Conservation (phyloP, 1,140 invertebrate species). For the Drosophila erecta region DNA sequence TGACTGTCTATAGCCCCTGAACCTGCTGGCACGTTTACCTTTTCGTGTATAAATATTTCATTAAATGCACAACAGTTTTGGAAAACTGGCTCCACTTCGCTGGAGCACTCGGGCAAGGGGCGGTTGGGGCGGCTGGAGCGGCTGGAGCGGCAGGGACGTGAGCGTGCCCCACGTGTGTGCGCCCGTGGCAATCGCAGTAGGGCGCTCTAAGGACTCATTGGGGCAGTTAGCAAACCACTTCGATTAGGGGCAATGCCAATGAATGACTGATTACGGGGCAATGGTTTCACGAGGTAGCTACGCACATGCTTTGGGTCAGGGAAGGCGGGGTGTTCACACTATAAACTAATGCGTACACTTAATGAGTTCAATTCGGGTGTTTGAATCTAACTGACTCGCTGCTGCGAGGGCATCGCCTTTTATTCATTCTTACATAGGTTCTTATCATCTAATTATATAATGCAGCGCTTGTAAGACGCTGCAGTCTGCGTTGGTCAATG, state of each 20-base stretch:
- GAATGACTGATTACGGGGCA: slow-evolving; percentile 1
- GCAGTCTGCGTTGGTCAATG: too few species aligned
- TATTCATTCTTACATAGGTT: too few species aligned
- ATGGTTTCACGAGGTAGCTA: background rate
- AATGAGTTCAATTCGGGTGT: too few species aligned
- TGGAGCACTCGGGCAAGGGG: background rate
- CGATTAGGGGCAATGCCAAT: slow-evolving; percentile 54
- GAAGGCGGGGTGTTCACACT: too few species aligned
- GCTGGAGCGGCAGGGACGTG: background rate
- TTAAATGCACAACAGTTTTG: slow-evolving; percentile 75
- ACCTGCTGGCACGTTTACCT: slow-evolving; percentile 71
- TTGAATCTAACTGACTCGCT: too few species aligned
- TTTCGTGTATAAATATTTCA: slow-evolving; percentile 80
- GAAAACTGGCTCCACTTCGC: slow-evolving; percentile 37
- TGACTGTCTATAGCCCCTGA: slow-evolving; percentile 23
- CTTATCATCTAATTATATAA: too few species aligned
- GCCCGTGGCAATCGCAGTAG: slow-evolving; percentile 50
- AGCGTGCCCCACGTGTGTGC: slow-evolving; percentile 3
- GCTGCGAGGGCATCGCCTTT: too few species aligned
- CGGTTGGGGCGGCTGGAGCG: background rate
- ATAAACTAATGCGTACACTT: too few species aligned
- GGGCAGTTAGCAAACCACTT: slow-evolving; percentile 61
- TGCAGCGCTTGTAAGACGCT: too few species aligned
- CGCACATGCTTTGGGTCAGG: too few species aligned
- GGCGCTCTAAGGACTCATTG: slow-evolving; percentile 53